Evolutionary conservation across 2,888 invertebrate species (phyloP).

Genomic region (Caenorhabditis sulstoni): DNA sequence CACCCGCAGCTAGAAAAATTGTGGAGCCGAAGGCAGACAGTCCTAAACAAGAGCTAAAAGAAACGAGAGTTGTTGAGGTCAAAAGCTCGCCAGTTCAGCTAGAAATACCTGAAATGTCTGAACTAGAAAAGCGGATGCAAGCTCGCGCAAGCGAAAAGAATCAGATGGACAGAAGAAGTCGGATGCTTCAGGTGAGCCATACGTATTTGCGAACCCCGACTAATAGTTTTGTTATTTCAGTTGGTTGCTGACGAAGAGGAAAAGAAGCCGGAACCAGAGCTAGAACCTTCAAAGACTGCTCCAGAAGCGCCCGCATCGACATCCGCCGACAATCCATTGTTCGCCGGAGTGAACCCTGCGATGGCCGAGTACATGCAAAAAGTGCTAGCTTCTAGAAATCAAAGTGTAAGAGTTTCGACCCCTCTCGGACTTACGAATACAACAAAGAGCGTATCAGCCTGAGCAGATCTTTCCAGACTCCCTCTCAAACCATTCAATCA

Average conservation of each 20-base stretch:
- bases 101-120: constrained; percentile 13
- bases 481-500: background rate
- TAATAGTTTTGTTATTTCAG: constrained; percentile 3
- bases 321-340: constrained; percentile 51
- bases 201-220: background rate
- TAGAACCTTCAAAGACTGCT: background rate
- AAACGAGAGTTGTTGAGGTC: background rate
- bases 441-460: too few relatives aligned
- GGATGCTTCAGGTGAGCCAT: constrained; percentile 19
- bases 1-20: constrained; percentile 8
- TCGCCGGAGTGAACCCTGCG: constrained; percentile 66
- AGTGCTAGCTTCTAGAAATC: constrained; percentile 53
- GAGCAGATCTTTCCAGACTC: background rate
- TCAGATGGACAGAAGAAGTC: constrained; percentile 17
- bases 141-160: constrained; percentile 9
- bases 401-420: background rate
- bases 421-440: too few relatives aligned
- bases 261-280: constrained; percentile 2
- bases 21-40: background rate
- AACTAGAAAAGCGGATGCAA: constrained; percentile 36
- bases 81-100: background rate
- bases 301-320: constrained; percentile 17
- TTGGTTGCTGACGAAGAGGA: background rate
- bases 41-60: background rate
- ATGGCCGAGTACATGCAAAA: constrained; percentile 70